Evolutionary conservation across 2,113 vertebrate species (phyloP).

Genomic region (Oreochromis spilurus): DNA sequence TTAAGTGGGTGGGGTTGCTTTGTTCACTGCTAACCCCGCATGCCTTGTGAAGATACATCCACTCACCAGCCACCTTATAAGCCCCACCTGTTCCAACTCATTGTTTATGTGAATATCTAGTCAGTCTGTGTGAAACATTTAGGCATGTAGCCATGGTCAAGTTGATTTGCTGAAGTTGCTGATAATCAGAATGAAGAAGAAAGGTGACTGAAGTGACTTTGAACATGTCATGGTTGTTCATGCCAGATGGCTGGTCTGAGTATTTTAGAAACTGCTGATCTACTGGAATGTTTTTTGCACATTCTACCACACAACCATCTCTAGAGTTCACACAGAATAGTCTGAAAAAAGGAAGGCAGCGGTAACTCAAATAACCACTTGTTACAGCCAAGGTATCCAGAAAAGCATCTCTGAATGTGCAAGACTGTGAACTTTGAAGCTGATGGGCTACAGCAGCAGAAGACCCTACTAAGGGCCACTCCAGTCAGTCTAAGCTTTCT

Average conservation of each 20-base stretch:
- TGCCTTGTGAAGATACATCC: not conserved
- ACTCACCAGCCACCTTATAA: not conserved
- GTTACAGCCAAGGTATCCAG: not conserved
- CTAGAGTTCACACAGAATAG: not conserved
- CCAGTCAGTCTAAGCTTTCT: not conserved
- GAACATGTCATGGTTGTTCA: not conserved
- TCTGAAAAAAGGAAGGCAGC: not conserved
- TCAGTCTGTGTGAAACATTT: not conserved
- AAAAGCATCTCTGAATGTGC: not conserved
- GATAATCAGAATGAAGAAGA: not conserved
- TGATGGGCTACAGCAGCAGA: not conserved
- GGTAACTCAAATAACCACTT: not conserved
- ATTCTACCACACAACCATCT: not conserved
- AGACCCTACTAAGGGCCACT: not conserved
- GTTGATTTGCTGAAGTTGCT: not conserved
- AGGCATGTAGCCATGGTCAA: not conserved
- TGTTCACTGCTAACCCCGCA: not conserved
- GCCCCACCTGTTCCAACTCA: not conserved
- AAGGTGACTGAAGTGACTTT: not conserved
- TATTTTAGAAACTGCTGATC: not conserved
- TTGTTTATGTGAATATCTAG: not conserved
- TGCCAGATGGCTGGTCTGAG: not conserved
- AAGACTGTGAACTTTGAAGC: not conserved
- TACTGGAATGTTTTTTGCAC: not conserved
- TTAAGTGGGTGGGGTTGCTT: not conserved